phyloP scores from a whole-genome alignment of 2,797 vertebrate genomes.

The Odontamblyopus rebecca region DNA sequence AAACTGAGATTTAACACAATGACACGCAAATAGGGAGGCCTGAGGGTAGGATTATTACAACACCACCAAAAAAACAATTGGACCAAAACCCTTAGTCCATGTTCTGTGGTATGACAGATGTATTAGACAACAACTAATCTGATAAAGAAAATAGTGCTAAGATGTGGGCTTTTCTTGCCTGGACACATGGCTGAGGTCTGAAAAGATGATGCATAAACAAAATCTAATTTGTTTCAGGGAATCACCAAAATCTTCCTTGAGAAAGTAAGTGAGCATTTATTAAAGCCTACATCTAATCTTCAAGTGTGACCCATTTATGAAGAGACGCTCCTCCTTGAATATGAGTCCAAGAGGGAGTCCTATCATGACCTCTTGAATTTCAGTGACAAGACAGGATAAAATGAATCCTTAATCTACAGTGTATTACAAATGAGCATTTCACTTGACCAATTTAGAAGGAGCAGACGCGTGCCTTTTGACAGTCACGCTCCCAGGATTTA shows the following conservation, averaged over 20 bases:
- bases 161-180: slow-evolving; percentile 72
- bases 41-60: slow-evolving; percentile 34
- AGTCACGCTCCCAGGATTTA: slow-evolving; percentile 32
- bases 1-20: slow-evolving; percentile 73
- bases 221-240: slow-evolving; percentile 85
- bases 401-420: slow-evolving; percentile 65
- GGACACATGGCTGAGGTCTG: slow-evolving; percentile 60
- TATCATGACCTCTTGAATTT: slow-evolving; percentile 54
- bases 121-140: slow-evolving; percentile 85
- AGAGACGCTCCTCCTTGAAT: slow-evolving; percentile 53
- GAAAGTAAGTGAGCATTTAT: slow-evolving; percentile 82
- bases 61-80: slow-evolving; percentile 60
- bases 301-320: slow-evolving; percentile 83
- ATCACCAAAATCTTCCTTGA: slow-evolving; percentile 74
- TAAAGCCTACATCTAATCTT: slow-evolving; percentile 84
- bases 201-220: slow-evolving; percentile 73
- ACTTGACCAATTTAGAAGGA: slow-evolving; percentile 60
- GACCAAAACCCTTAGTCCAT: slow-evolving; percentile 66
- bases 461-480: slow-evolving; percentile 54
- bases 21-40: slow-evolving; percentile 49
- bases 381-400: slow-evolving; percentile 61
- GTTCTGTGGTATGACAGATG: slow-evolving; percentile 63
- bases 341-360: slow-evolving; percentile 58
- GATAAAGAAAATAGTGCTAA: slow-evolving; percentile 72
- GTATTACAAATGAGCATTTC: slow-evolving; percentile 61